Conservation (phyloP, 2,888 invertebrate species). For the Hydriomena furcata region DNA sequence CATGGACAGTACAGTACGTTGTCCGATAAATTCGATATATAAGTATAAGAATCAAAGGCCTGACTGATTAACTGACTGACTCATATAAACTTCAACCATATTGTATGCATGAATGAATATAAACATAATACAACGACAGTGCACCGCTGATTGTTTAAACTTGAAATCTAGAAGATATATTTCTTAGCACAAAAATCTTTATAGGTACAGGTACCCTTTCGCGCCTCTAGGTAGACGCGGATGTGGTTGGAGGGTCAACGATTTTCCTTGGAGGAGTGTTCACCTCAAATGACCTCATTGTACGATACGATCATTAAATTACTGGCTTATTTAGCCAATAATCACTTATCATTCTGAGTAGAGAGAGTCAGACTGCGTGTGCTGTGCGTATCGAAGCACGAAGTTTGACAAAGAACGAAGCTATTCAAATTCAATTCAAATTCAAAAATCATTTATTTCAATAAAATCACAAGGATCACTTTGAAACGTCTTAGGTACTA, state of each 20-base stretch:
- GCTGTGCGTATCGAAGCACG: slow-evolving; percentile 15
- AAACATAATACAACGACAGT: too few relatives aligned
- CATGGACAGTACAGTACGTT: slow-evolving; percentile 22
- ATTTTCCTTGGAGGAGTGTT: slow-evolving; percentile 79
- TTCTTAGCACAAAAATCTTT: slow-evolving; percentile 21
- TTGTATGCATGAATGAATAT: too few relatives aligned
- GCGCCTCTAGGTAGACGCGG: slow-evolving; percentile 50
- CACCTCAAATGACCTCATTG: slow-evolving; percentile 73
- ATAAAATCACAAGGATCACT: too few relatives aligned
- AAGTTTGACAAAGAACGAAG: slow-evolving; percentile 16
- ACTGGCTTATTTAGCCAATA: slow-evolving; percentile 36
- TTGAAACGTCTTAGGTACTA: too few relatives aligned
- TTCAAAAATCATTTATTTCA: too few relatives aligned
- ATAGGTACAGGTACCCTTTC: too few relatives aligned
- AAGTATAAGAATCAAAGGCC: too few relatives aligned
- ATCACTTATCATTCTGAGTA: slow-evolving; percentile 30
- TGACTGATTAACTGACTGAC: too few relatives aligned
- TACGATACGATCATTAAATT: slow-evolving; percentile 43
- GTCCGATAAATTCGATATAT: slow-evolving; percentile 24
- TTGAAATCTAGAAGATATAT: too few relatives aligned
- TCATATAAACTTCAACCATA: too few relatives aligned
- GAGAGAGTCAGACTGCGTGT: slow-evolving; percentile 6
- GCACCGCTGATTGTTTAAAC: too few relatives aligned
- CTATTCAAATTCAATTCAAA: too few relatives aligned
- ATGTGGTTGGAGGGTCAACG: slow-evolving; percentile 73